Percentiles rank a stretch among this genome's conserved stretches.
Evolutionary conservation across 2,113 vertebrate genomes (phyloP).

Genomic region (Rhabdomys dilectus): DNA sequence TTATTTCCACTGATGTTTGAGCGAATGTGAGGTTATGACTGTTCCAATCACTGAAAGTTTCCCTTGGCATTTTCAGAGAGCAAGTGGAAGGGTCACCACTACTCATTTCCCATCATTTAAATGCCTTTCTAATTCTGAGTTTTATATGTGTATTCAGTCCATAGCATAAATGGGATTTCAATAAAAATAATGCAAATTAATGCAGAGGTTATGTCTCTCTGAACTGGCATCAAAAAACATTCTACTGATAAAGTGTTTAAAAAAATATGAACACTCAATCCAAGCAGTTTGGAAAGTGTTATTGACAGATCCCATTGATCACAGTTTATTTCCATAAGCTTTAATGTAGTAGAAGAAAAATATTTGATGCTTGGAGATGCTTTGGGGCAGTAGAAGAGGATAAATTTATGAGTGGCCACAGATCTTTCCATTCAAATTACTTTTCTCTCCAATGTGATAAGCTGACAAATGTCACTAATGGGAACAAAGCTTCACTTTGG

Average conservation of each 20-base stretch:
- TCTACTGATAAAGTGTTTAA: neutral
- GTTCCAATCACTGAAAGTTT: conserved; percentile 33
- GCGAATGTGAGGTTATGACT: conserved; percentile 36
- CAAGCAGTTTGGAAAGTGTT: neutral
- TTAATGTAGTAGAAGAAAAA: neutral
- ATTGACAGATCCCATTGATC: neutral
- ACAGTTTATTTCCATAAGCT: conserved; percentile 27
- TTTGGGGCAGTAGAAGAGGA: neutral
- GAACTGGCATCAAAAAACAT: conserved; percentile 41
- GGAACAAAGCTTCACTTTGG: no score
- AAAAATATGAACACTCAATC: neutral
- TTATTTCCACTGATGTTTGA: conserved; percentile 56
- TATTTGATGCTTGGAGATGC: neutral
- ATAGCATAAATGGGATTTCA: conserved; percentile 39
- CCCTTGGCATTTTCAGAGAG: conserved; percentile 41
- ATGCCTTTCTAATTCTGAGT: conserved; percentile 34
- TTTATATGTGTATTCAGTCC: conserved; percentile 41
- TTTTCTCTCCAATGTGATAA: neutral
- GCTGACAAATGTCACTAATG: no score
- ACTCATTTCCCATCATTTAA: conserved; percentile 43
- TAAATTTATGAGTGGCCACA: neutral
- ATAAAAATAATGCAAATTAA: conserved; percentile 52
- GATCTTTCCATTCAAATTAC: neutral
- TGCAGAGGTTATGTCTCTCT: neutral
- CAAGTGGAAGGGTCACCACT: neutral